Percentiles rank a stretch among this genome's conserved stretches.
These are phyloP conservation scores for Liasis olivaceus DNA, from an alignment of 2,797 vertebrate species.

Conservation along the genomic window DNA sequence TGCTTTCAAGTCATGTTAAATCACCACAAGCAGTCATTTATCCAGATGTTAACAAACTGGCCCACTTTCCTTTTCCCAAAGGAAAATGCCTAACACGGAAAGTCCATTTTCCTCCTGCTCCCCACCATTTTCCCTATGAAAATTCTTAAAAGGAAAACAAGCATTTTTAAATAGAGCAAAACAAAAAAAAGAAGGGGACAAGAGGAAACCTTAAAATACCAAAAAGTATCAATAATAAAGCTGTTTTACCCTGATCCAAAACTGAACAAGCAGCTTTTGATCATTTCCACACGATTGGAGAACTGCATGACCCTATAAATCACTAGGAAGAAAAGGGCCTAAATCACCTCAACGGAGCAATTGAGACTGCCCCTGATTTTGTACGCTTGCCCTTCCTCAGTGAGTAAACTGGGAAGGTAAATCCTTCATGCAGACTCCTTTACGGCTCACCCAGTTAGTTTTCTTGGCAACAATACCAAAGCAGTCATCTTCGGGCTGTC, in stretches of 20 bases:
- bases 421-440: neutral
- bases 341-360: neutral
- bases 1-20: slow-evolving; percentile 62
- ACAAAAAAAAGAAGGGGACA: neutral
- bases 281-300: neutral
- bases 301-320: neutral
- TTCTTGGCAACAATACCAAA: neutral
- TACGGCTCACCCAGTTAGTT: neutral
- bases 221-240: neutral
- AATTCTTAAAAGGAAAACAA: neutral
- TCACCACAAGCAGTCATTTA: slow-evolving; percentile 60
- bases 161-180: neutral
- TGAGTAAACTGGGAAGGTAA: neutral
- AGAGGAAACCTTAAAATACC: neutral
- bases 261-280: neutral
- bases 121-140: neutral
- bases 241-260: neutral
- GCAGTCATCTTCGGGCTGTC: neutral
- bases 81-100: neutral
- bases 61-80: neutral
- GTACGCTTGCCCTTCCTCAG: neutral
- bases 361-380: neutral
- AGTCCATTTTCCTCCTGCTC: neutral
- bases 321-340: neutral
- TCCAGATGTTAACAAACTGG: slow-evolving; percentile 47